Conservation (phyloP, 2,113 vertebrate genomes). For the Opisthocomus hoazin region DNA sequence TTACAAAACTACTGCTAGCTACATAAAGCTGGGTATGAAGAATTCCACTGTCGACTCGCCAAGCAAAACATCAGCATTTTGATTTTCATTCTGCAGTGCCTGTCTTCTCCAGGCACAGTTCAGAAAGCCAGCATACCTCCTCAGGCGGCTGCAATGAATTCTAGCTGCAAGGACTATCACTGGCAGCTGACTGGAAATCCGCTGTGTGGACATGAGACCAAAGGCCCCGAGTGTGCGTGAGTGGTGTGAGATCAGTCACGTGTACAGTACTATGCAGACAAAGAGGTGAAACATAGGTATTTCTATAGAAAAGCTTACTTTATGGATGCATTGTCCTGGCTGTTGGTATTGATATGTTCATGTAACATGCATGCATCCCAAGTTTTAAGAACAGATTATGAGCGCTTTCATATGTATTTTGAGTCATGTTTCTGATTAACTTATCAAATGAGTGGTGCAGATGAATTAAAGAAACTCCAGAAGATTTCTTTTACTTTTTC, state of each 20-base stretch:
- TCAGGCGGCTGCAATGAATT: fast-evolving
- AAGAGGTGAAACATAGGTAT: neutral
- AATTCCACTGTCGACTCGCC: neutral
- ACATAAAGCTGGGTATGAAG: neutral
- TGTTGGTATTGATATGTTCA: neutral
- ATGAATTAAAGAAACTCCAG: neutral
- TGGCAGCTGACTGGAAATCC: neutral
- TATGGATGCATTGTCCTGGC: too few species aligned
- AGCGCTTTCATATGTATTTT: neutral
- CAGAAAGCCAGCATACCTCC: neutral
- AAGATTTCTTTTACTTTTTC: neutral
- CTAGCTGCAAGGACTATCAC: neutral
- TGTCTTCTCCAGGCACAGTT: neutral
- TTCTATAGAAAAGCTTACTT: neutral
- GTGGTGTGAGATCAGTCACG: fast-evolving
- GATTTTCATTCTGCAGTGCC: neutral
- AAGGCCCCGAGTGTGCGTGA: neutral
- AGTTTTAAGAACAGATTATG: neutral
- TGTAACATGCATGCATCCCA: fast-evolving
- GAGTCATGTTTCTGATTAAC: neutral
- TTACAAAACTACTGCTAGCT: neutral
- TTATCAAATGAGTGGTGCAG: neutral
- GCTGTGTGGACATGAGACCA: neutral
- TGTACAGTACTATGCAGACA: too few species aligned
- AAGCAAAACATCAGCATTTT: fast-evolving